Base-by-base conservation (phyloP, 2,797 vertebrate species). In the Falco concolor region DNA sequence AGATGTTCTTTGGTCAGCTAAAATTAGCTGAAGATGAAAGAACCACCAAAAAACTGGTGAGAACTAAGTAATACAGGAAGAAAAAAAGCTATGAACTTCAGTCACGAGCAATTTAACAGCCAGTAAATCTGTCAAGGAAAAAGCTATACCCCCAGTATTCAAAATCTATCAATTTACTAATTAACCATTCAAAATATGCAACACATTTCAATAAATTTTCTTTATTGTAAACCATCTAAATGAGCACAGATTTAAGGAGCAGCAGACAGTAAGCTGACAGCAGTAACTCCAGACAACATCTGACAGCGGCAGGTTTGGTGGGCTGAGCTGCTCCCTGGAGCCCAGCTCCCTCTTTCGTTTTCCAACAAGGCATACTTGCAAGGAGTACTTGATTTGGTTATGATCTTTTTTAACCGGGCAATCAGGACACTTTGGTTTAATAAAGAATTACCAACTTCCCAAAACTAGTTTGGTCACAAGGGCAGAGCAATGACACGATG, bases 261-360 rank as follows among this genome's bases (percentile, higher is more conserved):
- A 44, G 42, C 13, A 2, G 1, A 6, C 2, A 1, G 38, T 12
- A 15, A 50, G 8, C 12, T 7, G 44, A 16, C 18, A 20, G 47
- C 53, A 40, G 32, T 8, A 38, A 45, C 38, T 15, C 18, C 4
- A 4, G 22, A 24, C 11, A 9, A 6, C 1, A 4, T 34, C 4
- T 2, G 7, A 38, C 13, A 15, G 57, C 7, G 0, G 24, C 11
- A 44, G n/a, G 24, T 53, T 19, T 10, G n/a, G 56, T 38, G 70
- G 25, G 57, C 38, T 16, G 28, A 5, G 15, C 9, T 2, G 1
- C 13, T 24, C 36, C 49, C 28, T 3, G 2, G 20, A 61, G 47
- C 49, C 60, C 67, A 50, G 13, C 64, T 63, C 6, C 4, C 3
- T 52, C 8, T 24, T 32, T 28, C 13, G 10, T 13, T 52, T 52